Evolutionary conservation across 2,113 vertebrate genomes (phyloP).

Genomic region (Dascyllus trimaculatus): DNA sequence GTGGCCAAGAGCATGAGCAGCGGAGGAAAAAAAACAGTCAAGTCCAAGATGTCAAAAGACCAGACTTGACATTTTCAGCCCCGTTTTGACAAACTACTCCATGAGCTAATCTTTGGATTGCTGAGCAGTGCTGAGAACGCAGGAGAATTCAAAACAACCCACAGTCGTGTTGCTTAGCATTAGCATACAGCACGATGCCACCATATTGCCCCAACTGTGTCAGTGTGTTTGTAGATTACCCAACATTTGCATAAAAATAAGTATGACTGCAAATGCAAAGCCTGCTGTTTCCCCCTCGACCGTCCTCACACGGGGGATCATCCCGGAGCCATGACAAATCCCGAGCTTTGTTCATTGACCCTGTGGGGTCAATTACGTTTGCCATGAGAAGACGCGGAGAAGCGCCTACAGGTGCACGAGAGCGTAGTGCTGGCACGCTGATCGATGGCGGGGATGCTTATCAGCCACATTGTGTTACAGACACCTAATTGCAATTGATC

Average conservation of each 20-base stretch:
- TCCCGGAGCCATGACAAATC: constrained; percentile 55
- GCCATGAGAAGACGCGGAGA: constrained; percentile 41
- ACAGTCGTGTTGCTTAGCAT: constrained; percentile 41
- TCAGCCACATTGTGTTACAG: constrained; percentile 78
- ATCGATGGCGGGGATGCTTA: constrained; percentile 81
- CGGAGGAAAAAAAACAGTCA: constrained; percentile 2
- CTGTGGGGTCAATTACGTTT: constrained; percentile 75
- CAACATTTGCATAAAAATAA: constrained; percentile 75
- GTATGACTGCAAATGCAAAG: constrained; percentile 52
- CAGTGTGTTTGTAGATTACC: constrained; percentile 57
- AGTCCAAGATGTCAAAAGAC: constrained; percentile 38
- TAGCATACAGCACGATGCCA: constrained; percentile 47
- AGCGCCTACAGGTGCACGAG: constrained; percentile 59
- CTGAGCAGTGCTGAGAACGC: constrained; percentile 51
- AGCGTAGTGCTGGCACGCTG: constrained; percentile 59
- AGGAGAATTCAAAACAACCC: constrained; percentile 48
- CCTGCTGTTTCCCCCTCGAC: constrained; percentile 10
- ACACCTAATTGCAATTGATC: constrained; percentile 86
- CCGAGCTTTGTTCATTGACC: constrained; percentile 72
- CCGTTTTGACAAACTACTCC: constrained; percentile 37
- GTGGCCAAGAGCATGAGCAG: neutral
- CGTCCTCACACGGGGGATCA: constrained; percentile 48
- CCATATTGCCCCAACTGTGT: constrained; percentile 49
- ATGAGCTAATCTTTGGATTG: constrained; percentile 56
- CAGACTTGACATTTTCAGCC: constrained; percentile 39